These are phyloP conservation scores for Silurus asotus DNA, from an alignment of 2,113 vertebrate genomes.

Conservation along the genomic window DNA sequence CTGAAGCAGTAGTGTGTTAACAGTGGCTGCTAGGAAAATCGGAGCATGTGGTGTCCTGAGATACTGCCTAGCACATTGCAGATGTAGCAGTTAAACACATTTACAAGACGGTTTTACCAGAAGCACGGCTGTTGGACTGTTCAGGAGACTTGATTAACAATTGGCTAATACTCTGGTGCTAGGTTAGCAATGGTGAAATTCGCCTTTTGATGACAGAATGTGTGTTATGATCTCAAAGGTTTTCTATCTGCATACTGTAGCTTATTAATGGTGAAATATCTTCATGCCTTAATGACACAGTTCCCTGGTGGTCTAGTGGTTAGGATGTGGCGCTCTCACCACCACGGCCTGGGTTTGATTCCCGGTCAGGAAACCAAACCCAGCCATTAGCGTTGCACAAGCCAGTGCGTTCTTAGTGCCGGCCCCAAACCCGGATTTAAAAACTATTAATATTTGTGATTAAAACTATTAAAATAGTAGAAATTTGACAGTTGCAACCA, in stretches of 20 bases:
- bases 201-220: not conserved
- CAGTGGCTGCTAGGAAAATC: constrained; percentile 1
- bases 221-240: not conserved
- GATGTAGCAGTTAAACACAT: constrained; percentile 27
- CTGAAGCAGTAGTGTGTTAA: not conserved
- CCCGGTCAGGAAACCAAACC: too few relatives aligned
- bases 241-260: not conserved
- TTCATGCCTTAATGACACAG: not conserved
- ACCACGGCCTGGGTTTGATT: too few relatives aligned
- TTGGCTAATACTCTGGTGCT: not conserved
- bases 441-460: not conserved
- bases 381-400: too few relatives aligned
- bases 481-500: not conserved
- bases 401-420: too few relatives aligned
- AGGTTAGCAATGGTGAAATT: not conserved
- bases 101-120: constrained; percentile 42
- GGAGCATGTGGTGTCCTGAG: not conserved
- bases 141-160: constrained; percentile 10
- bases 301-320: too few relatives aligned
- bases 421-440: too few relatives aligned
- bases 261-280: not conserved
- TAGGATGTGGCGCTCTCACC: too few relatives aligned
- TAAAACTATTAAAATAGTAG: not conserved
- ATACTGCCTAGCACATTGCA: not conserved
- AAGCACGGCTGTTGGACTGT: not conserved